Percentiles rank a stretch among this genome's conserved stretches.
Evolutionary conservation across 1,140 invertebrate genomes (phyloP).

Genomic region (Anoplophora glabripennis): DNA sequence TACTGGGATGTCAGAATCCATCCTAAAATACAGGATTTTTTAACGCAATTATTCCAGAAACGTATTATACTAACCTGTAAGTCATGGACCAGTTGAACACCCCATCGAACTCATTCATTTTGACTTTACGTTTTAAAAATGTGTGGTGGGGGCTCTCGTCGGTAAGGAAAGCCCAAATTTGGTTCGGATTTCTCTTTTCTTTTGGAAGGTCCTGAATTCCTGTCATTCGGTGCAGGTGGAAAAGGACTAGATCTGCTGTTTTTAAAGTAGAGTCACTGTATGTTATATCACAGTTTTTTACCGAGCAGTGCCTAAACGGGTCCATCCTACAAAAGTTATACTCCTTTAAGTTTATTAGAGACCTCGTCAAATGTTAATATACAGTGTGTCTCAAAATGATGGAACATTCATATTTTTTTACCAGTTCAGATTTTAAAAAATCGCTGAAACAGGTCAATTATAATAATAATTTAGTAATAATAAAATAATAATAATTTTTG

Average conservation of each 20-base stretch:
- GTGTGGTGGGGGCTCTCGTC: conserved; percentile 60
- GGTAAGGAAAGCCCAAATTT: conserved; percentile 62
- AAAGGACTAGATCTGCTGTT: conserved; percentile 56
- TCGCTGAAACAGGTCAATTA: too few species aligned
- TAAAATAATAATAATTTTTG: too few species aligned
- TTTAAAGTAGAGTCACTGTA: conserved; percentile 49
- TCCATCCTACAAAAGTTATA: conserved; percentile 39
- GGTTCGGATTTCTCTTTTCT: conserved; percentile 39
- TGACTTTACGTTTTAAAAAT: conserved; percentile 47
- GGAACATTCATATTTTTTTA: too few species aligned
- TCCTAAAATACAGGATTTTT: conserved; percentile 46
- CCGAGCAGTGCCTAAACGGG: conserved; percentile 57
- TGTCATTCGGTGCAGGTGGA: conserved; percentile 56
- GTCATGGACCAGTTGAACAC: conserved; percentile 78
- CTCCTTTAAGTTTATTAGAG: neutral
- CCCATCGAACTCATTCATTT: conserved; percentile 53
- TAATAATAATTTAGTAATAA: too few species aligned
- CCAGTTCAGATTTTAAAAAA: too few species aligned
- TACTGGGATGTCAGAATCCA: conserved; percentile 66
- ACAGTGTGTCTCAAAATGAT: too few species aligned
- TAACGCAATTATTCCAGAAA: neutral
- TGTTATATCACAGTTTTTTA: conserved; percentile 55
- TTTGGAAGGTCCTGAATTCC: conserved; percentile 45
- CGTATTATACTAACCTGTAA: conserved; percentile 52
- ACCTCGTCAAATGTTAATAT: too few species aligned